Conservation (phyloP, 2,113 vertebrate species). For the Oenanthe oenanthe region DNA sequence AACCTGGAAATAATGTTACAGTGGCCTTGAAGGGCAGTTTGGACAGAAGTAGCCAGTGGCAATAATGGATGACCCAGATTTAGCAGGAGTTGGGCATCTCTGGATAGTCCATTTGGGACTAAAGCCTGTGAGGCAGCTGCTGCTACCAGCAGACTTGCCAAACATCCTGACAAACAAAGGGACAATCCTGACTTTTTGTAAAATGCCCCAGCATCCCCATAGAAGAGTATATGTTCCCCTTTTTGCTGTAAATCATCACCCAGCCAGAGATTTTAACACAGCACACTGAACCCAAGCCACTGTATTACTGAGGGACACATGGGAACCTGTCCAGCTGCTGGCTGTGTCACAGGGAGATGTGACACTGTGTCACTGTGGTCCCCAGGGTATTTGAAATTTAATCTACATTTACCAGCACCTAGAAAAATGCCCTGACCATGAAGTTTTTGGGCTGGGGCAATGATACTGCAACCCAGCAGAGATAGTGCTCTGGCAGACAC, state of each 20-base stretch:
- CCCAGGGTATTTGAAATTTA: background rate
- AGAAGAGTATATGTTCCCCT: background rate
- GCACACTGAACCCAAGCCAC: background rate
- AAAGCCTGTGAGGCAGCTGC: background rate
- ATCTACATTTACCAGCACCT: background rate
- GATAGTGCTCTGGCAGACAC: background rate
- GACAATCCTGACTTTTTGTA: background rate
- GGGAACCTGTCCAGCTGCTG: background rate
- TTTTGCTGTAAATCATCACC: background rate
- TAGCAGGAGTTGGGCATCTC: background rate
- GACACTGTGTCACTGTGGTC: background rate
- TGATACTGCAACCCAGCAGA: background rate
- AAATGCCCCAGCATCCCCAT: background rate
- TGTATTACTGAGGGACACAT: accelerated
- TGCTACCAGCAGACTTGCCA: background rate
- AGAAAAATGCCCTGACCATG: background rate
- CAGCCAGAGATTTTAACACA: background rate
- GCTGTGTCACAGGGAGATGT: background rate
- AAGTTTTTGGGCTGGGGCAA: background rate
- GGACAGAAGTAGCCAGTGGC: background rate
- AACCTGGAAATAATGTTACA: background rate
- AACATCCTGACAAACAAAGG: background rate
- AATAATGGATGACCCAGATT: background rate
- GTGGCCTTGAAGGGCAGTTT: background rate
- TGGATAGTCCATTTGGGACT: background rate